Evolutionary conservation across 2,113 vertebrate species (phyloP).

Genomic region (Brienomyrus brachyistius): DNA sequence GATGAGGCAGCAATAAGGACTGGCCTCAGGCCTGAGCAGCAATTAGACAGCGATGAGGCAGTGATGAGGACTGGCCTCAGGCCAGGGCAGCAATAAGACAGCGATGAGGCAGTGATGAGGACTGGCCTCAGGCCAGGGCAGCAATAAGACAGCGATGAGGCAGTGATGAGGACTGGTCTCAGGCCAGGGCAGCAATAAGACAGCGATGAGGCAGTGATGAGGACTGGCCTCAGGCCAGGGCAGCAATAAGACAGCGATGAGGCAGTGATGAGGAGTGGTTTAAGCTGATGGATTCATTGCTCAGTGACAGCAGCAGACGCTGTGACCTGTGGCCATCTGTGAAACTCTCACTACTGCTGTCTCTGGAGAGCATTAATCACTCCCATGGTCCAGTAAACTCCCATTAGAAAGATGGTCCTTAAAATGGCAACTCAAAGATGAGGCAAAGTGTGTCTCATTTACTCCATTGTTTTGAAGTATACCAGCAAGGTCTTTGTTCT

Average conservation of each 20-base stretch:
- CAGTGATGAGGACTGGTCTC: background rate
- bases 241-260: background rate
- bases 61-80: background rate
- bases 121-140: background rate
- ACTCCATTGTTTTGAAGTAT: background rate
- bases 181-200: background rate
- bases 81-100: background rate
- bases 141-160: background rate
- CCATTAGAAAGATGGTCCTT: background rate
- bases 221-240: background rate
- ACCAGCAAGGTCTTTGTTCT: background rate
- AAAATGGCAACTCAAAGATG: background rate
- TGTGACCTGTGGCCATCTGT: background rate
- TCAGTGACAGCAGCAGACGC: background rate
- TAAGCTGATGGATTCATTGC: background rate
- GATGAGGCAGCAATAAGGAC: background rate
- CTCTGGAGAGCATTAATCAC: constrained; percentile 6
- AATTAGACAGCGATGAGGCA: background rate
- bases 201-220: background rate
- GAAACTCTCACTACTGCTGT: background rate
- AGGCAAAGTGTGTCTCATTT: background rate
- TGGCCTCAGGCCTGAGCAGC: background rate
- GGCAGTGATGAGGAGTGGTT: background rate
- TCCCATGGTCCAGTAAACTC: background rate
- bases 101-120: background rate